Base-by-base conservation (phyloP, 2,888 invertebrate species). In the Abscondita cerata region DNA sequence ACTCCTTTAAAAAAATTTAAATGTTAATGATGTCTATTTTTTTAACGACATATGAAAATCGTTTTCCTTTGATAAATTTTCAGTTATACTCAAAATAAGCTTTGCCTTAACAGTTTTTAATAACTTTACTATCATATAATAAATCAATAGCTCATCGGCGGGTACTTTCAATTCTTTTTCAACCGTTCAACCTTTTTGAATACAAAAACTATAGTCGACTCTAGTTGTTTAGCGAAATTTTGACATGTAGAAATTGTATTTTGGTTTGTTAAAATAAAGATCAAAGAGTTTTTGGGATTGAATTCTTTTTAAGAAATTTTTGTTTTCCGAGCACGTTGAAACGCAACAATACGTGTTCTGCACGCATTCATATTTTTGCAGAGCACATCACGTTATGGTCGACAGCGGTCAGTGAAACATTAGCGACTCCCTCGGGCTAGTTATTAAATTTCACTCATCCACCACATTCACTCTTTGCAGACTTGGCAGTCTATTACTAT, bases 351-450 rank as follows among this genome's bases (percentile, higher is more conserved):
- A 63, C 63, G 56, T 63, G 59, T 59, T 59, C 52, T 55, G 63
- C 55, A 59, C 56, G 63, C 63, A 59, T 63, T 59, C 59, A 63
- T 63, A 59, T 63, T 63, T 59, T 63, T 63, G 56, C 52, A 50
- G 50, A 55, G 58, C 58, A 59, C 57, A 55, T 63, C 63, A 63
- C 59, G 59, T 63, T 62, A 50, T 44, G 57, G 55, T 59, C 52
- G 63, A 63, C 63, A 59, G 63, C 63, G 63, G 63, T 63, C 63
- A 63, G 63, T 63, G 63, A 63, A 63, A 63, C 63, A 63, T 63
- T 63, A 63, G 59, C 63, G 59, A 36, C 52, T 63, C 63, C 63
- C 63, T 44, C 50, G 63, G 63, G 63, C 55, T 46, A 56, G 63
- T 63, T 63, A 63, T 63, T 63, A 63, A 63, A 63, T 63, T 63